Conservation (phyloP, 2,888 invertebrate species). For the Campopleginae sp. region DNA sequence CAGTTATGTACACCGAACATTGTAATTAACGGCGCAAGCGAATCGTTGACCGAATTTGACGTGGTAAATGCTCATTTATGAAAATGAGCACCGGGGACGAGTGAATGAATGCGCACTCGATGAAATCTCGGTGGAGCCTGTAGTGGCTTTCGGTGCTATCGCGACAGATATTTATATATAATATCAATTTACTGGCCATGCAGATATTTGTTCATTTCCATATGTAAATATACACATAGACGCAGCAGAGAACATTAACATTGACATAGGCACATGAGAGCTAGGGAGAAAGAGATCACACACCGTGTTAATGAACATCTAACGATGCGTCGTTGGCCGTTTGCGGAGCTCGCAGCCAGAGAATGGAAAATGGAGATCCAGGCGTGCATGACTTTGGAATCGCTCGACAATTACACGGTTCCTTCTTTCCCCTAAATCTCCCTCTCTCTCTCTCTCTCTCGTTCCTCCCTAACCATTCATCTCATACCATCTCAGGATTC, state of each 20-base stretch:
- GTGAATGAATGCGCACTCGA: background rate
- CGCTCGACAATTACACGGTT: constrained; percentile 50
- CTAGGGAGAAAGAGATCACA: constrained; percentile 29
- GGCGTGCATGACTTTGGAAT: constrained; percentile 46
- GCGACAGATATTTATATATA: background rate
- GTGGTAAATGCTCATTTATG: constrained; percentile 24
- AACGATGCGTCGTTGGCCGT: constrained; percentile 36
- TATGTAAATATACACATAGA: background rate
- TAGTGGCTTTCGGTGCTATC: background rate
- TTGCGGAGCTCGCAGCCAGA: constrained; percentile 21
- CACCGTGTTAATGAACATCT: constrained; percentile 57
- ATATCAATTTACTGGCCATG: no score
- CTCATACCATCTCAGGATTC: background rate
- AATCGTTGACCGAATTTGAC: constrained; percentile 56
- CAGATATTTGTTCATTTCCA: no score
- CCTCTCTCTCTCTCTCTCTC: background rate
- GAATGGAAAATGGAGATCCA: constrained; percentile 19
- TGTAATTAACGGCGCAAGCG: constrained; percentile 18
- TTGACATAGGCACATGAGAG: constrained; percentile 14
- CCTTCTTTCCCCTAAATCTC: background rate
- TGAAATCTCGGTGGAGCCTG: constrained; percentile 2
- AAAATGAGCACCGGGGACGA: background rate
- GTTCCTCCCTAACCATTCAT: background rate
- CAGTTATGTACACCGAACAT: background rate
- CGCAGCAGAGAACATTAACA: background rate